Conservation (phyloP, 2,113 vertebrate genomes). For the Pteronura brasiliensis region DNA sequence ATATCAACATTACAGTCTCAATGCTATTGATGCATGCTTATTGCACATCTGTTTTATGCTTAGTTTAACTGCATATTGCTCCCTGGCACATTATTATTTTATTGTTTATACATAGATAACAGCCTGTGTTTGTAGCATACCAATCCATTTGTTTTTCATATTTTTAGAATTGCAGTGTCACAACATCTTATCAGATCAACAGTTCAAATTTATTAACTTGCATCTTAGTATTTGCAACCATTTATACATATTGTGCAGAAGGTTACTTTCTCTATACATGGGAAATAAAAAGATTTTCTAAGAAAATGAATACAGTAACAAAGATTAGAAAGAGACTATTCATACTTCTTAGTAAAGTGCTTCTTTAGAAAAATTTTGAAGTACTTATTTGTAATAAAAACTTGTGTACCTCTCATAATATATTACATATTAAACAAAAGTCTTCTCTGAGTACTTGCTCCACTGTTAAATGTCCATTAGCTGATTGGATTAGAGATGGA, state of each 20-base stretch:
- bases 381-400: neutral
- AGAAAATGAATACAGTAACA: neutral
- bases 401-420: neutral
- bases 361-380: constrained; percentile 2
- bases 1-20: constrained; percentile 47
- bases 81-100: constrained; percentile 19
- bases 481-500: neutral
- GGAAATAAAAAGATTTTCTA: neutral
- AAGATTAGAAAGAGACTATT: neutral
- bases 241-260: neutral
- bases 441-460: neutral
- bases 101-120: neutral
- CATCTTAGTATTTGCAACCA: neutral
- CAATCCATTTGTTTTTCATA: neutral
- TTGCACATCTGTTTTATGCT: constrained; percentile 63
- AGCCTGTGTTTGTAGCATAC: neutral
- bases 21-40: constrained; percentile 41
- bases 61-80: neutral
- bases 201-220: constrained; percentile 40
- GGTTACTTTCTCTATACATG: neutral
- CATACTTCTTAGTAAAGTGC: neutral
- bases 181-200: constrained; percentile 12
- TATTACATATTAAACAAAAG: neutral
- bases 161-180: constrained; percentile 5
- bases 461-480: neutral